These are phyloP conservation scores for Pyrochroa serraticornis DNA, from an alignment of 2,888 invertebrate genomes.

Conservation along the genomic window DNA sequence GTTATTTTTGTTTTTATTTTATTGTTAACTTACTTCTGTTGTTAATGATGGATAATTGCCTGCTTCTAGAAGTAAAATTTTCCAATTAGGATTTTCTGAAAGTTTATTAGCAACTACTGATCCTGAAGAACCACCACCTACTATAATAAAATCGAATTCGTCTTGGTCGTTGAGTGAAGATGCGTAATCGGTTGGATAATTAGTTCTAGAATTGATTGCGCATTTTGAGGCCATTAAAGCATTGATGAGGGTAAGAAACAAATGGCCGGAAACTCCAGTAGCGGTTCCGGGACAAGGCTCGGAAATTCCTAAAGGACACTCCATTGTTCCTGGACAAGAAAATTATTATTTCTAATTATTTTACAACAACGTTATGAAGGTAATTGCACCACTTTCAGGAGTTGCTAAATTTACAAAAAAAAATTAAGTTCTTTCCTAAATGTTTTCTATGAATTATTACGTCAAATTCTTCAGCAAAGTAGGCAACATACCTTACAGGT, in stretches of 20 bases:
- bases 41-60: conserved; percentile 59
- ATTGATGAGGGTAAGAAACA: conserved; percentile 66
- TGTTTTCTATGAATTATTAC: no score
- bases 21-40: conserved; percentile 52
- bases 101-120: conserved; percentile 61
- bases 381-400: no score
- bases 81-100: conserved; percentile 57
- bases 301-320: background rate
- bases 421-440: no score
- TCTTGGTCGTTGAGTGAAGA: conserved; percentile 37
- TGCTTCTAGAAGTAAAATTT: conserved; percentile 61
- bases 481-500: no score
- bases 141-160: conserved; percentile 61
- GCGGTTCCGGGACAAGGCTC: conserved; percentile 39
- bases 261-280: conserved; percentile 56
- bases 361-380: no score
- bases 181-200: conserved; percentile 42
- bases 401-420: no score
- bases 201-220: conserved; percentile 24
- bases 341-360: no score
- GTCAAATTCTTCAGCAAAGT: no score
- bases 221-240: conserved; percentile 63
- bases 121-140: conserved; percentile 62
- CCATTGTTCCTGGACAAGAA: conserved; percentile 6
- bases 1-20: background rate